These are phyloP conservation scores for Matsumyia berberina DNA, from an alignment of 2,888 invertebrate genomes.

Conservation along the genomic window DNA sequence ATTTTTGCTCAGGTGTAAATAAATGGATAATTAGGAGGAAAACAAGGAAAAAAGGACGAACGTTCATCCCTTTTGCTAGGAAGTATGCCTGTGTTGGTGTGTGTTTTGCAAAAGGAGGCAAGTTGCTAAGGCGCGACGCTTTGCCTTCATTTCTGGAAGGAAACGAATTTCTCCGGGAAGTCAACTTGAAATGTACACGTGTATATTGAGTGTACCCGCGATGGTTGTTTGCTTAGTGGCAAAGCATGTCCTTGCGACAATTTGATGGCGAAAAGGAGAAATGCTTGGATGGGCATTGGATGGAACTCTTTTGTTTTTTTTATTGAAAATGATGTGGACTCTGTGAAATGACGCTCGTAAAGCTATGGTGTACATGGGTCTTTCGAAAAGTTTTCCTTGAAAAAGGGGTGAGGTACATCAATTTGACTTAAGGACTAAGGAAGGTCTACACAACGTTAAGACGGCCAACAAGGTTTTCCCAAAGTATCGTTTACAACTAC, in stretches of 20 bases:
- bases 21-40: conserved; percentile 68
- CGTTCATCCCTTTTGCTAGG: conserved; percentile 32
- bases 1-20: conserved; percentile 71
- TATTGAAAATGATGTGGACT: too few relatives aligned
- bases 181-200: conserved; percentile 52
- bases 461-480: too few relatives aligned
- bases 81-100: background rate
- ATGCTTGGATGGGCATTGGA: background rate
- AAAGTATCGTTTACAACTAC: too few relatives aligned
- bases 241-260: conserved; percentile 32
- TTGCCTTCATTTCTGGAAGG: background rate
- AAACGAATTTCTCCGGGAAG: conserved; percentile 24
- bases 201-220: conserved; percentile 16
- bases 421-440: too few relatives aligned
- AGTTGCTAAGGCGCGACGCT: conserved; percentile 26
- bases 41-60: conserved; percentile 25
- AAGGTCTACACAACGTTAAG: too few relatives aligned
- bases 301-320: background rate
- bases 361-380: too few relatives aligned
- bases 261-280: conserved; percentile 18
- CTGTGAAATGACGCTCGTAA: too few relatives aligned
- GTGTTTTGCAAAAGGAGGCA: background rate
- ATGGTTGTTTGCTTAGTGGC: conserved; percentile 32
- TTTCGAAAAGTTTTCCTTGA: too few relatives aligned
- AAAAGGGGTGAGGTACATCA: too few relatives aligned